A percentile compares a stretch with the other conserved stretches of the same genome.
Conservation (phyloP, 2,113 vertebrate genomes). For the Phrynosoma platyrhinos region DNA sequence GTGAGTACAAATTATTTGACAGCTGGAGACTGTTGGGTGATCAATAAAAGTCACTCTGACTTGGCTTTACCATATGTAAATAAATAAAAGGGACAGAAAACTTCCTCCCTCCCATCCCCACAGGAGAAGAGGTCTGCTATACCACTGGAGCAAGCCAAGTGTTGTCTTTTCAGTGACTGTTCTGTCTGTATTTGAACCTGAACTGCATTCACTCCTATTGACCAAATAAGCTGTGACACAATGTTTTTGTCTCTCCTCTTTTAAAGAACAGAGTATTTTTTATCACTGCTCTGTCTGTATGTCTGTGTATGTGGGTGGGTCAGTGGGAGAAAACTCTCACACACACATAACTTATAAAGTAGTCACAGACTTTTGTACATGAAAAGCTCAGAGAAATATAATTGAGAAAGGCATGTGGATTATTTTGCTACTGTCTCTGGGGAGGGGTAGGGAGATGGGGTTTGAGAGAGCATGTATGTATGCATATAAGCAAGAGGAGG, state of each 20-base stretch:
- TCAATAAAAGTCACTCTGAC: conserved; percentile 39
- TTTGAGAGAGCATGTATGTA: neutral
- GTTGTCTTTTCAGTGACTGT: conserved; percentile 52
- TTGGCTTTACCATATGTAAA: neutral
- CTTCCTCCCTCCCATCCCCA: neutral
- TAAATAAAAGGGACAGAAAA: conserved; percentile 42
- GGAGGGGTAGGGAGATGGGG: neutral
- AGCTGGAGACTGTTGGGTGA: conserved; percentile 6
- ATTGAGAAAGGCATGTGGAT: conserved; percentile 66
- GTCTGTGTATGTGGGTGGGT: neutral
- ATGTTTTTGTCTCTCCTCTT: conserved; percentile 45
- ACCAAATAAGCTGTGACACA: conserved; percentile 67
- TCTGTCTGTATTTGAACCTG: conserved; percentile 61
- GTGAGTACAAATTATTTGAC: conserved; percentile 23
- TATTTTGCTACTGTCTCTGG: conserved; percentile 17
- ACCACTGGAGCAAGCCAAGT: conserved; percentile 17
- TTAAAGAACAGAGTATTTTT: conserved; percentile 56
- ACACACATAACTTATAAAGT: conserved; percentile 43
- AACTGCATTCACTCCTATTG: conserved; percentile 50
- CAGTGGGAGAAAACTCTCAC: neutral
- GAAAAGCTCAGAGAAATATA: conserved; percentile 62
- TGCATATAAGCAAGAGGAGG: conserved; percentile 31
- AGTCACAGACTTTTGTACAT: conserved; percentile 65
- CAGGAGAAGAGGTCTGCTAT: conserved; percentile 29
- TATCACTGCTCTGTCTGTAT: conserved; percentile 38